phyloP scores from a whole-genome alignment of 2,113 vertebrate genomes.

The Egretta garzetta region DNA sequence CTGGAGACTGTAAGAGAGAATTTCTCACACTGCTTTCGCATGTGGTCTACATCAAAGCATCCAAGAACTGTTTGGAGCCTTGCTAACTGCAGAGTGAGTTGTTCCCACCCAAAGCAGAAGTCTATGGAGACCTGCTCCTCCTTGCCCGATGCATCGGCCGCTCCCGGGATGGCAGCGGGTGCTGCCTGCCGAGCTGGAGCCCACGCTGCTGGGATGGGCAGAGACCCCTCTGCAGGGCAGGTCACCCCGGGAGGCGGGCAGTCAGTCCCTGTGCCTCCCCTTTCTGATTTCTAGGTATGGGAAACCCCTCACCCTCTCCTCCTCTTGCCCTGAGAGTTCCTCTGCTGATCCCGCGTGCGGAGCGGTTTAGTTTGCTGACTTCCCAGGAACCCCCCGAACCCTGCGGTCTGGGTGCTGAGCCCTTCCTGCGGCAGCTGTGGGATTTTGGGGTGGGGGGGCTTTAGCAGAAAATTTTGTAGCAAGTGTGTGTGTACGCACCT shows the following conservation, averaged over 20 bases:
- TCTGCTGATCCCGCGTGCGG: fast-evolving
- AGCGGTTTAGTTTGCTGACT: too few relatives aligned
- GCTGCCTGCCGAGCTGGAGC: neutral
- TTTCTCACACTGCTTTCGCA: neutral
- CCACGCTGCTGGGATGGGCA: fast-evolving
- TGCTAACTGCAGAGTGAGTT: fast-evolving
- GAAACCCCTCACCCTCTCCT: neutral
- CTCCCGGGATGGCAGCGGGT: fast-evolving
- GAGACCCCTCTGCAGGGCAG: neutral
- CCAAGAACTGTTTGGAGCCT: neutral
- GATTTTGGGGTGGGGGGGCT: fast-evolving
- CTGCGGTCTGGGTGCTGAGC: neutral
- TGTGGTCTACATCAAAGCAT: neutral
- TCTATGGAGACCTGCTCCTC: neutral
- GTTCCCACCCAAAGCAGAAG: neutral
- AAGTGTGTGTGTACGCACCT: fast-evolving
- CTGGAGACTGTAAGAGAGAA: neutral
- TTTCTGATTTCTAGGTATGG: neutral
- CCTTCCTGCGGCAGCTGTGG: neutral
- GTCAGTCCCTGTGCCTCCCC: too few relatives aligned
- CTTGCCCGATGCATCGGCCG: fast-evolving
- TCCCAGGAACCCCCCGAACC: neutral
- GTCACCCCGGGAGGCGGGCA: fast-evolving
- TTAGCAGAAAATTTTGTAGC: neutral
- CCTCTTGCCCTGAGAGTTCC: neutral